Evolutionary conservation across 2,113 vertebrate species (phyloP), one percentile per base, ranked within the genome.

Genomic region (Melanotaenia duboulayi): DNA sequence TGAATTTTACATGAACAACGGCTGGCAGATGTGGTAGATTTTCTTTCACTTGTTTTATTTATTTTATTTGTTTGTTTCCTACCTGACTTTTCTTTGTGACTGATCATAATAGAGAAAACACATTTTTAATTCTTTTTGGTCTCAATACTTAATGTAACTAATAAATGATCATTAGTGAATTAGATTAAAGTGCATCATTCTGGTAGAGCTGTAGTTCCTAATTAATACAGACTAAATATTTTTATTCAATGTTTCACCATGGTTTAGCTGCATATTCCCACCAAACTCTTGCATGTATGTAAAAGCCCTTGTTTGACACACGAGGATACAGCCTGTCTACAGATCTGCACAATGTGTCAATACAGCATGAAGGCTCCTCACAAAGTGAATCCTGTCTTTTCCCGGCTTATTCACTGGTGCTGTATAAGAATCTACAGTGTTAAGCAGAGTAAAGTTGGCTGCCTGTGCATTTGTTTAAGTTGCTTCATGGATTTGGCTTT

Each of bases 361-460:
- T 49, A 16, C 22, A 59, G 20, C 28, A 39, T 19, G 35, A 1
- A 19, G 39, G 32, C 44, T 37, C 24, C n/a, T 25, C 20, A 9
- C 24, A 57, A 35, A 3, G 9, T 49, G 28, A 20, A 17, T 40
- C 59, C 23, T 25, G 0, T 72, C 32, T 42, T 0, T 59, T 35
- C 24, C 37, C 23, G 24, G 14, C 24, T 52, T 17, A 19, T 65
- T 62, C 52, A 66, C 67, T 51, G 25, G 57, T 67, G 8, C 44
- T 16, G 17, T 42, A 16, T 16, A 42, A 42, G 40, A 7, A 42
- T 48, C 55, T 57, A 17, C 39, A 2, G 23, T 24, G 13, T 68
- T 46, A 23, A 25, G 20, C 20, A 25, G 3, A n/a, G 44, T n/a
- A 13, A 19, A n/a, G 17, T n/a, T 48, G 44, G 13, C 44, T 48